Base-by-base conservation (phyloP, 2,797 vertebrate species). In the Sebastes melanostomus region DNA sequence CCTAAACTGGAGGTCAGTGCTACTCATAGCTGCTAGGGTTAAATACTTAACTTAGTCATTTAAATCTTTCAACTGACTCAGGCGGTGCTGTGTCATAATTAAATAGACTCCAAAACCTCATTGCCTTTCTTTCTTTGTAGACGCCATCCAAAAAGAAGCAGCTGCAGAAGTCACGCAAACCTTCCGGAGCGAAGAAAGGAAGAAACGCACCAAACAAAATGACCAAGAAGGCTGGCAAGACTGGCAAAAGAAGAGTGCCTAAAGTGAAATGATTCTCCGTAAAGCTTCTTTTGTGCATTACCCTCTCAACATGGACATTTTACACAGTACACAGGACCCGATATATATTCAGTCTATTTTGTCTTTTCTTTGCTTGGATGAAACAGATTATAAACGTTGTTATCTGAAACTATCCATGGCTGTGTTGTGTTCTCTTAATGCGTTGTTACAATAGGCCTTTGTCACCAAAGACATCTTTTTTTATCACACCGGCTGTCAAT, bases 1-100 rank as follows among this genome's bases (percentile, higher is more conserved):
- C 75, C 80, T 11, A 96, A 95, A 80, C 36, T 85, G 75, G 65
- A 94, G 95, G 96, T 96, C 38, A 67, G 94, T 79, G 14, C 16
- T 59, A 1, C 13, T 68, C 38, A 3, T 46, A 42, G 12, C 63
- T 80, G 54, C 42, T 32, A 0, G 2, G 34, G 25, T 78, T 14
- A 38, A 42, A 42, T 24, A 58, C 30, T 70, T 13, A 0, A 20
- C 42, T 4, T 5, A 42, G 6, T 38, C 2, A 50, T 38, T 24
- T 18, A 7, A 61, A n/a, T 34, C 27, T 75, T 52, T 75, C 2
- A 54, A 0, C 11, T 0, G 12, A 18, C 20, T n/a, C 20, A 13
- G 3, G 18, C 2, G 9, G 10, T 4, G n/a, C 11, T 54, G 2
- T 55, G 29, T 72, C 54, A 25, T 58, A 8, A 11, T 54, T 6